Base-by-base conservation (phyloP, 2,113 vertebrate species). In the Rhinoderma darwinii region DNA sequence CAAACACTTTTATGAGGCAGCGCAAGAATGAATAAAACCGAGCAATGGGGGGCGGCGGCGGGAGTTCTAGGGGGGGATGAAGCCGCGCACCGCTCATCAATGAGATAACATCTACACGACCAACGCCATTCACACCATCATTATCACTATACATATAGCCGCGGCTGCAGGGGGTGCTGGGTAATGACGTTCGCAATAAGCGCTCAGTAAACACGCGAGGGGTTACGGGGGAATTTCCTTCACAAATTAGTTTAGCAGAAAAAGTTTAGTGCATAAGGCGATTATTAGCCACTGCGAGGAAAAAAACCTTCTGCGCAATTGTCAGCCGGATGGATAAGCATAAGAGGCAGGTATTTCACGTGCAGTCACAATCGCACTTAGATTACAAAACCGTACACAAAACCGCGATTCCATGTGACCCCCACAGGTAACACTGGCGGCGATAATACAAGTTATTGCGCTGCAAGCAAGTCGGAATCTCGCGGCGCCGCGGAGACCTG, bases 1-100 rank as follows among this genome's bases (percentile, higher is more conserved):
- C 61, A 82, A 82, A 68, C 61, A 68, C 17, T 51, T 75, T 85
- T 32, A 77, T 76, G 35, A 77, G 41, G 15, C 32, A 25, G 70
- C 70, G 25, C 47, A 75, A 70, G 39, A 56, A 84, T 75, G 39
- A 56, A 61, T 74, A 47, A 73, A 72, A 35, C 15, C 30, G 5
- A 10, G 22, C 10, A 22, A 18, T 12, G 37, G 41, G 22, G 25
- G 41, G 10, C 73, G 2, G 72, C 20, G 22, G 20, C 1, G 72
- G 14, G 27, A 77, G n/a, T 44, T 30, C 7, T 30, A 39, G 32
- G 32, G 70, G 37, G 3, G 3, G 51, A 17, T 11, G 56, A 59
- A 6, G 4, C 17, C n/a, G n/a, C n/a, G 20, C 56, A 59, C 56
- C n/a, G 20, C 20, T 22, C 18, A 59, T 59, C n/a, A 25, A 59